Base-by-base conservation (phyloP, 2,888 invertebrate genomes). In the Tetrapedia diversipes region DNA sequence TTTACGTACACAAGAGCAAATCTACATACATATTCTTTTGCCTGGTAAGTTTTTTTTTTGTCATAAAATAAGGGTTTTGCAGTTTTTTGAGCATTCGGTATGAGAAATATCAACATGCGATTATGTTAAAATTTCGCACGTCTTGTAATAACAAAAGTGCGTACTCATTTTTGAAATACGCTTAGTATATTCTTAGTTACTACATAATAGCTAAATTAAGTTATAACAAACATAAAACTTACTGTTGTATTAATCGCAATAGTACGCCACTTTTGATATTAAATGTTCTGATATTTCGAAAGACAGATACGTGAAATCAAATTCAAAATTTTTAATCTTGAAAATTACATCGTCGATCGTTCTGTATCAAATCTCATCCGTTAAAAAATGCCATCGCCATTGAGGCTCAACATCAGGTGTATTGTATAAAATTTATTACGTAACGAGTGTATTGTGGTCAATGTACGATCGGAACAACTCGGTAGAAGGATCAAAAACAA, bases 31-130 rank as follows among this genome's bases (percentile, higher is more conserved):
- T 87, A 82, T 86, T 82, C 80, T 84, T 88, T 88, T 86, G 74
- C 86, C 86, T 81, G 90, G 90, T 90, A 89, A 90, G 90, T 90
- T 83, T 63, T 72, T 72, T n/a, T 49, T 82, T 74, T 77, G 59
- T 65, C 39, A 66, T 69, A 73, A 77, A 57, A 10, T 72, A 59
- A 77, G 47, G 61, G 37, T 51, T 45, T 54, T 73, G 49, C 51
- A 69, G 64, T 79, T 43, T 59, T 69, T 64, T 61, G 51, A 37
- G 39, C 41, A 66, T 56, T 67, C 67, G 53, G 54, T 56, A 64
- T 37, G 34, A 61, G 39, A 67, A 61, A 43, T 59, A 34, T 24
- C 34, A 39, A 49, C 63, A 56, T 65, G n/a, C 45, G 43, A 54
- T 75, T 39, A 59, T 39, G 34, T 45, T 32, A 59, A 32, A 64